Evolutionary conservation across 2,797 vertebrate species (phyloP).

Genomic region (Falco columbarius): DNA sequence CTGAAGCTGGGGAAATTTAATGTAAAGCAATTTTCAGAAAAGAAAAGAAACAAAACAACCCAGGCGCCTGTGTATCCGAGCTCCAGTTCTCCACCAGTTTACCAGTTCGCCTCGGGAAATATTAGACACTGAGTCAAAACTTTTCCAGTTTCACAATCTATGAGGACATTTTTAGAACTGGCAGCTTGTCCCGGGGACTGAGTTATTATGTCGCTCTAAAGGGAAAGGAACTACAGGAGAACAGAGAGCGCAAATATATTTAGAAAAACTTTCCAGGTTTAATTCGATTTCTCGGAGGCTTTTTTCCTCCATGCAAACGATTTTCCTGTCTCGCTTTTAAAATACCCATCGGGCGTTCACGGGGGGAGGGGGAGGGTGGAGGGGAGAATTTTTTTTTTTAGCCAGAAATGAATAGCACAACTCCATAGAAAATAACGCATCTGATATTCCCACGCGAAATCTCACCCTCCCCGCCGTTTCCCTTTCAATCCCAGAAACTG

Average conservation of each 20-base stretch:
- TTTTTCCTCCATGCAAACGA: not conserved
- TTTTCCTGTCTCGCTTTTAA: not conserved
- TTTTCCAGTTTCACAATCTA: not conserved
- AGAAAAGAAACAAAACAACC: not conserved
- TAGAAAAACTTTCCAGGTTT: not conserved
- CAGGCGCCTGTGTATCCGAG: constrained; percentile 25
- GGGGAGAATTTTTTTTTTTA: not conserved
- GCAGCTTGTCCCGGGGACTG: not conserved
- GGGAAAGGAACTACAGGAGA: not conserved
- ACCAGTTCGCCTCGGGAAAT: constrained; percentile 72
- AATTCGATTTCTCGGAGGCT: not conserved
- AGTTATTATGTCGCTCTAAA: not conserved
- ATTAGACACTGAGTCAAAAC: constrained; percentile 46
- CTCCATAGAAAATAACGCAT: not conserved
- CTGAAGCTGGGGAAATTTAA: constrained; percentile 77
- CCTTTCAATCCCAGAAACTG: not conserved
- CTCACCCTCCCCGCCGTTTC: not conserved
- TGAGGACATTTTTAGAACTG: not conserved
- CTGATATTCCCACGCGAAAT: not conserved
- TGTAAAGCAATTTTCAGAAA: constrained; percentile 77
- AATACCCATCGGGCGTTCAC: not conserved
- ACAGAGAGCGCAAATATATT: not conserved
- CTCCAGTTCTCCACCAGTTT: not conserved
- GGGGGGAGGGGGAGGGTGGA: too few relatives aligned
- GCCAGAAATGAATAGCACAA: not conserved